These are phyloP conservation scores for Embiotoca jacksoni DNA, from an alignment of 2,113 vertebrate species.

Conservation along the genomic window DNA sequence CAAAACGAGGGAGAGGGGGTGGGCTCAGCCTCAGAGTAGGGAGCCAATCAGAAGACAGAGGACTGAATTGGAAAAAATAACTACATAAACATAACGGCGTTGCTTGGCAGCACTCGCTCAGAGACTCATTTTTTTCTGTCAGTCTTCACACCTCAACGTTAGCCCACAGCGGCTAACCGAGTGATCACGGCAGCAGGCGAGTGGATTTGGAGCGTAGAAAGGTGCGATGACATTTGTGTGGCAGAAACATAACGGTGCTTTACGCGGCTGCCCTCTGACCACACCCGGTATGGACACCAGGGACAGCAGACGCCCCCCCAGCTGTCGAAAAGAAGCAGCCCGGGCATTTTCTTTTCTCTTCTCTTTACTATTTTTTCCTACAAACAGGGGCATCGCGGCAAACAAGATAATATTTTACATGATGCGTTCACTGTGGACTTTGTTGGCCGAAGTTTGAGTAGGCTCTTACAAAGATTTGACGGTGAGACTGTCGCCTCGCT, in stretches of 20 bases:
- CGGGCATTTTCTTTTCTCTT: constrained; percentile 38
- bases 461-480: constrained; percentile 55
- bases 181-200: constrained; percentile 43
- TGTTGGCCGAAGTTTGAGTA: constrained; percentile 48
- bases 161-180: constrained; percentile 48
- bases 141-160: constrained; percentile 57
- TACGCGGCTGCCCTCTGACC: constrained; percentile 60
- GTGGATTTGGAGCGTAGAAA: constrained; percentile 45
- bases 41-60: constrained; percentile 81
- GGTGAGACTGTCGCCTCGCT: constrained; percentile 51
- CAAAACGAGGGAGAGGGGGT: constrained; percentile 72
- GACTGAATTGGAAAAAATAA: constrained; percentile 66
- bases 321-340: constrained; percentile 41
- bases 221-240: constrained; percentile 31
- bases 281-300: constrained; percentile 39
- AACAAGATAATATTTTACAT: constrained; percentile 46
- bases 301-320: constrained; percentile 33
- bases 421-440: constrained; percentile 78
- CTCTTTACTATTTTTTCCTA: constrained; percentile 52
- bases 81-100: constrained; percentile 41
- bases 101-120: constrained; percentile 56
- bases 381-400: constrained; percentile 39
- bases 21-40: constrained; percentile 78
- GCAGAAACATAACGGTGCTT: constrained; percentile 71
- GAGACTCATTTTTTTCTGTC: constrained; percentile 74